Base-by-base conservation (phyloP, 2,113 vertebrate species). In the Forbesichthys papilliferus region DNA sequence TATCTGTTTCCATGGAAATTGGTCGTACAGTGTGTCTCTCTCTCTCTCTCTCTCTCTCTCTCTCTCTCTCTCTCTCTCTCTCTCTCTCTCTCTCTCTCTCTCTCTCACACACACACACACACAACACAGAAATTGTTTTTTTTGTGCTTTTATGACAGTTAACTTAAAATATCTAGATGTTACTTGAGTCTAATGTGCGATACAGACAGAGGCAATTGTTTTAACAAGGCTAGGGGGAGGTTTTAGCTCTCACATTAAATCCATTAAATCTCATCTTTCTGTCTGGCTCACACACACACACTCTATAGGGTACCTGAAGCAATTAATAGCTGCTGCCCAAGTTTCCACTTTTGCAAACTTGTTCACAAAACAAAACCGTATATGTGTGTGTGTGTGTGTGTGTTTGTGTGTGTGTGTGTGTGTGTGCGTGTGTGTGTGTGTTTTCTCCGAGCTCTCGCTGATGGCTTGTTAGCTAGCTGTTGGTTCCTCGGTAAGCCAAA, bases 401-500 rank as follows among this genome's bases (percentile, higher is more conserved):
- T 10, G 10, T 3, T 4, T 0, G 9, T 12, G 3, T 11, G 0
- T 12, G 3, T 12, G 2, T 52, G 10, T 52, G 49, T 52, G 11
- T 8, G 12, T 14, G 59, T 42, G 7, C 14, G n/a, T 11, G 48
- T 63, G 14, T 48, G 20, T 20, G 12, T 14, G 59, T 14, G 7
- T 36, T 10, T 42, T 56, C 9, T 76, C 18, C 27, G 54, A 62
- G 65, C 64, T 58, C 54, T 82, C 61, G 48, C 68, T 42, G 11
- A 48, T 64, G 10, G 56, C 27, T 27, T 27, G 27, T 27, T 27
- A 27, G 27, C 18, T 16, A 27, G 27, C 18, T 16, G 66, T 1
- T 1, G 52, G 64, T 68, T 13, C 62, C 59, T 11, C 6, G 16
- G 52, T 73, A 14, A 36, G 48, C 52, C 46, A 47, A 66, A 72